These are phyloP conservation scores for Punctoribates punctum DNA, from an alignment of 2,888 invertebrate genomes.

Conservation along the genomic window DNA sequence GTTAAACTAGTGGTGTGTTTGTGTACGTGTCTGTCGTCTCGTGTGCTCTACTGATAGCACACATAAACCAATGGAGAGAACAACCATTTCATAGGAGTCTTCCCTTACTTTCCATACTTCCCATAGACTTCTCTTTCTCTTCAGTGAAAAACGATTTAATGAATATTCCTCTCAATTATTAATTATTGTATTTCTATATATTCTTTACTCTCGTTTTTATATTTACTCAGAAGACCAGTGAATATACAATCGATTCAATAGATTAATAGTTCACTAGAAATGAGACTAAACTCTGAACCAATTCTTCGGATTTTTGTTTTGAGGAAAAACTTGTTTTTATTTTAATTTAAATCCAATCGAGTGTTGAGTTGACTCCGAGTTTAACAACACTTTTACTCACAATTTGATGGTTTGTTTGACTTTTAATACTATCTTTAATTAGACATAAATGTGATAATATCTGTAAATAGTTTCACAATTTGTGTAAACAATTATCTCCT, in stretches of 20 bases:
- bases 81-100: background rate
- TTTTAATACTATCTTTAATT: background rate
- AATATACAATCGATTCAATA: too few relatives aligned
- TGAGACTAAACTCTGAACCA: too few relatives aligned
- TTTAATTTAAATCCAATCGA: too few relatives aligned
- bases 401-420: background rate
- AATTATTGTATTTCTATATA: background rate
- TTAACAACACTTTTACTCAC: background rate
- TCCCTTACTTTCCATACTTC: too few relatives aligned
- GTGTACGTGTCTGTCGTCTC: background rate
- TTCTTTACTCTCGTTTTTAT: too few relatives aligned
- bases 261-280: too few relatives aligned
- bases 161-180: background rate
- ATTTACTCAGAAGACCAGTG: too few relatives aligned
- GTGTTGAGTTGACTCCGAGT: background rate
- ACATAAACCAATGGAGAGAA: background rate
- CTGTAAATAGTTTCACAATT: background rate
- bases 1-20: background rate
- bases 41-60: background rate
- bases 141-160: background rate
- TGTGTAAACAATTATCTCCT: too few relatives aligned
- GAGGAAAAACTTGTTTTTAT: too few relatives aligned
- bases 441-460: background rate
- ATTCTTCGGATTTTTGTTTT: too few relatives aligned
- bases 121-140: too few relatives aligned